Percentiles rank a stretch among this genome's conserved stretches.
phyloP scores from a whole-genome alignment of 2,888 invertebrate species.

The Polia nebulosa region DNA sequence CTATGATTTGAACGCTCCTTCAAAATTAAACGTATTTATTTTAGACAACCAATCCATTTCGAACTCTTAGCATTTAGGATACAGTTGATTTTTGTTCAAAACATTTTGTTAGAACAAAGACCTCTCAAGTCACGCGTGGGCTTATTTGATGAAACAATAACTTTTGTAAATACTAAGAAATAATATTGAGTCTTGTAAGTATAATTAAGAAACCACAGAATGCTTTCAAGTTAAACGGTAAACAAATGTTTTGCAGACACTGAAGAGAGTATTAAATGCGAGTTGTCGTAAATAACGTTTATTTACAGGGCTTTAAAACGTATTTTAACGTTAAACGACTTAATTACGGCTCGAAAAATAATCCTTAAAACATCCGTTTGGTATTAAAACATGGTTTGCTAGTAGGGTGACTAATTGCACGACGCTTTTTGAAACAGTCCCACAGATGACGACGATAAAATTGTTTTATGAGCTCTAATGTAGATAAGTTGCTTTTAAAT shows the following conservation, averaged over 20 bases:
- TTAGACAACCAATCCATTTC: conserved; percentile 10
- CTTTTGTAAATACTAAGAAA: conserved; percentile 71
- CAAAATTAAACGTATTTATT: conserved; percentile 67
- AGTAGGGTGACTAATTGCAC: conserved; percentile 65
- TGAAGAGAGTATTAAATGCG: conserved; percentile 52
- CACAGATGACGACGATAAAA: conserved; percentile 59
- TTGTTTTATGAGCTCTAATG: conserved; percentile 51
- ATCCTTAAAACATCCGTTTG: conserved; percentile 76
- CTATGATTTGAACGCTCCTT: conserved; percentile 80
- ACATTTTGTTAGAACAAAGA: conserved; percentile 60
- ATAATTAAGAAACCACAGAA: conserved; percentile 68
- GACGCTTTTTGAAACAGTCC: conserved; percentile 59
- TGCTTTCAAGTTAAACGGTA: conserved; percentile 67
- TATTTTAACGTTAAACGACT: conserved; percentile 76
- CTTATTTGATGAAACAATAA: conserved; percentile 78
- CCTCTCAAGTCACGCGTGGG: conserved; percentile 70
- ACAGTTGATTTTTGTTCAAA: conserved; percentile 44
- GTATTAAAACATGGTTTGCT: conserved; percentile 66
- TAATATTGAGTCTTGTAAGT: conserved; percentile 67
- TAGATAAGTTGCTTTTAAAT: conserved; percentile 58
- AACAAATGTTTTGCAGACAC: conserved; percentile 62
- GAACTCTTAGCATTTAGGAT: conserved; percentile 19
- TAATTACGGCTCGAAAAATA: conserved; percentile 75
- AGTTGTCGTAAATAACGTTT: conserved; percentile 72
- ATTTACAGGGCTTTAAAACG: conserved; percentile 73